Evolutionary conservation across 2,113 vertebrate species (phyloP).

Genomic region (Boulengeromyrus knoepffleri): DNA sequence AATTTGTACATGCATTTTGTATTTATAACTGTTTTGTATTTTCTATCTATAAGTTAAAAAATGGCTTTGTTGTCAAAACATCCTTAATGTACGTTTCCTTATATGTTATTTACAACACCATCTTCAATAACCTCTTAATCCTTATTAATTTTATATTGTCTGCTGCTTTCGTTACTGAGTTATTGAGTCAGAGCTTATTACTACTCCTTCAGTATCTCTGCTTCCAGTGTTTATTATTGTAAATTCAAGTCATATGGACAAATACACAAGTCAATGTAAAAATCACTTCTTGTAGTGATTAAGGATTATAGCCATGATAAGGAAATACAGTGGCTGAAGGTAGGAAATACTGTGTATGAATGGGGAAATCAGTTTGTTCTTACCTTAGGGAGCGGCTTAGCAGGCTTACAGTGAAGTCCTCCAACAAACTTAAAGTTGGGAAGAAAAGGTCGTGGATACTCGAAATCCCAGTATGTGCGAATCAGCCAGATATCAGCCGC

Average conservation of each 20-base stretch:
- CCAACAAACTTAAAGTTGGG: slow-evolving; percentile 81
- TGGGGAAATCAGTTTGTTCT: neutral
- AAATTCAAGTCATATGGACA: neutral
- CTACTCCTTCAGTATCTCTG: neutral
- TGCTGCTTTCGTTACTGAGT: neutral
- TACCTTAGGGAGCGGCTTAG: slow-evolving; percentile 72
- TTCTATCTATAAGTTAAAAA: neutral
- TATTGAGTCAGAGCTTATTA: neutral
- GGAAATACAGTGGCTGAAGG: neutral
- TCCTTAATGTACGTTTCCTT: neutral
- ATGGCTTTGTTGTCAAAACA: neutral
- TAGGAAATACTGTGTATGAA: neutral
- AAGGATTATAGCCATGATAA: neutral
- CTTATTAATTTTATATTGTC: neutral
- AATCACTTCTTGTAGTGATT: neutral
- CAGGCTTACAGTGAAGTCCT: slow-evolving; percentile 73
- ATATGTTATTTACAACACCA: neutral
- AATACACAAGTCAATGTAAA: neutral
- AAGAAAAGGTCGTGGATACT: slow-evolving; percentile 72
- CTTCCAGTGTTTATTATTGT: neutral
- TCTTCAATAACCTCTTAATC: neutral
- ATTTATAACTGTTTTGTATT: neutral
- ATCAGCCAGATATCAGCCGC: slow-evolving; percentile 82
- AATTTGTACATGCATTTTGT: neutral
- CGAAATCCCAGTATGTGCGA: slow-evolving; percentile 78